Conservation (phyloP, 1,140 invertebrate species). For the Pinna nobilis region DNA sequence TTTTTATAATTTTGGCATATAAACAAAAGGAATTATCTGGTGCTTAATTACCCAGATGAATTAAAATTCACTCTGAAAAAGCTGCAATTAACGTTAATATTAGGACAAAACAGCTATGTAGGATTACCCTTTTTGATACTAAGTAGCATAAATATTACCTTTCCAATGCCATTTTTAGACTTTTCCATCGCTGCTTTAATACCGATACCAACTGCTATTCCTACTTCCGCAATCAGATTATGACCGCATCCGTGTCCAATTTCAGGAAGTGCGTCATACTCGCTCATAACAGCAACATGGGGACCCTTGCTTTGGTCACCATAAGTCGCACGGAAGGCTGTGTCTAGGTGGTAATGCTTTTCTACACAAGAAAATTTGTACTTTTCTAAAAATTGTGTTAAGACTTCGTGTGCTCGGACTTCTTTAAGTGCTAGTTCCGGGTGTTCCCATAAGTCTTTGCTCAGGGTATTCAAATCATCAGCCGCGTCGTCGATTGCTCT, state of each 20-base stretch:
- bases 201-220: slow-evolving; percentile 59
- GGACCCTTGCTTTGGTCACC: slow-evolving; percentile 36
- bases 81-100: too few relatives aligned
- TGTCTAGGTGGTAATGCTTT: slow-evolving; percentile 47
- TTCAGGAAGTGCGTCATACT: slow-evolving; percentile 70
- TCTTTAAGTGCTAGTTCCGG: slow-evolving; percentile 60
- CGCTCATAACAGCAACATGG: slow-evolving; percentile 66
- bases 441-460: slow-evolving; percentile 51
- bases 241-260: slow-evolving; percentile 72
- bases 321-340: slow-evolving; percentile 58
- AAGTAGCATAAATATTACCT: not conserved
- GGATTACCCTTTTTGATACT: not conserved
- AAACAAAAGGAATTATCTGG: too few relatives aligned
- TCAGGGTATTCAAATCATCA: slow-evolving; percentile 13
- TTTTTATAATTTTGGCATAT: too few relatives aligned
- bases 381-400: slow-evolving; percentile 50
- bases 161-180: not conserved
- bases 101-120: too few relatives aligned
- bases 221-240: slow-evolving; percentile 70
- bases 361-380: slow-evolving; percentile 56
- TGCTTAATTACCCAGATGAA: too few relatives aligned
- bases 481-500: slow-evolving; percentile 14
- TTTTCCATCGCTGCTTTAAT: slow-evolving; percentile 57
- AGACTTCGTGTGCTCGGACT: slow-evolving; percentile 51
- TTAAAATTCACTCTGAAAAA: too few relatives aligned